A percentile compares a stretch with the other conserved stretches of the same genome.
phyloP scores from a whole-genome alignment of 2,888 invertebrate genomes.

The Oeneis ivallda region DNA sequence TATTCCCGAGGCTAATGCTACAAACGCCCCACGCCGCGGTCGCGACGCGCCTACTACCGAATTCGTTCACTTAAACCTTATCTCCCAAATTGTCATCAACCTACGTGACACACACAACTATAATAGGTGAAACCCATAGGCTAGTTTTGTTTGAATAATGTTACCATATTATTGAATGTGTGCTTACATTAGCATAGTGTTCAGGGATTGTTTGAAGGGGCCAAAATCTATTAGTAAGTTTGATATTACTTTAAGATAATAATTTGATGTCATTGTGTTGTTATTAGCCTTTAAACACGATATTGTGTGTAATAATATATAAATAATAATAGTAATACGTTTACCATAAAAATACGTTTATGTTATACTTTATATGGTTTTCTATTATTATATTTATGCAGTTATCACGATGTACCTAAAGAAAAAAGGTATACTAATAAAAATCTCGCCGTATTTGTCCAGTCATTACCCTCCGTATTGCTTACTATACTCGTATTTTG shows the following conservation, averaged over 20 bases:
- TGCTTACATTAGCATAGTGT: conserved; percentile 65
- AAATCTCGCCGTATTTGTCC: background rate
- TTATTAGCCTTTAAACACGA: background rate
- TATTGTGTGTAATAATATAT: background rate
- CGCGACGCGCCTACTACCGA: conserved; percentile 53
- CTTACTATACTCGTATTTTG: background rate
- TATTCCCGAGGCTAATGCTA: conserved; percentile 74
- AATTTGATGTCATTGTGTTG: conserved; percentile 10
- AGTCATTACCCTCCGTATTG: background rate
- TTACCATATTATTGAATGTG: conserved; percentile 63
- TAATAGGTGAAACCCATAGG: conserved; percentile 66
- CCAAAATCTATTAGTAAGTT: conserved; percentile 62
- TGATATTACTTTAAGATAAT: conserved; percentile 24
- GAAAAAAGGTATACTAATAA: too few species aligned
- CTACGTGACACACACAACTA: conserved; percentile 50
- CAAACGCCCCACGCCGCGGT: conserved; percentile 52
- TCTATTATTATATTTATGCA: too few species aligned
- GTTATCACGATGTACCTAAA: too few species aligned
- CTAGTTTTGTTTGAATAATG: conserved; percentile 75
- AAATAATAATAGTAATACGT: too few species aligned
- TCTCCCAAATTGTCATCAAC: conserved; percentile 64
- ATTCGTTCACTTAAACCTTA: conserved; percentile 68
- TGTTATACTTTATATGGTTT: too few species aligned
- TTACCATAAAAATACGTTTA: too few species aligned
- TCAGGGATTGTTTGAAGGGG: conserved; percentile 66